A percentile compares a stretch with the other conserved stretches of the same genome.
phyloP scores from a whole-genome alignment of 2,888 invertebrate genomes.

The Chrysina gloriosa region DNA sequence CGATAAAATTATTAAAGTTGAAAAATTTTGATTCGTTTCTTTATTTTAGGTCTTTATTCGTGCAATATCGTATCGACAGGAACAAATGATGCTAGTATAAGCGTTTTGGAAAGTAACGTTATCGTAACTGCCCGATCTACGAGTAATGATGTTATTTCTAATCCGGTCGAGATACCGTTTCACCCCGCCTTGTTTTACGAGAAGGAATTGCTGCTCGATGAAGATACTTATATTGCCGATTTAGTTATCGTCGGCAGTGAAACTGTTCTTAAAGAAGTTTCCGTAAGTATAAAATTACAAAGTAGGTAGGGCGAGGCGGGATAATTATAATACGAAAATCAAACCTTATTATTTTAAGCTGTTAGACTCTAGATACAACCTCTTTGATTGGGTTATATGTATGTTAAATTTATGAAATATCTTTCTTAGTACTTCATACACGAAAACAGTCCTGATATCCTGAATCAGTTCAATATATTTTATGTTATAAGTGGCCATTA shows the following conservation, averaged over 20 bases:
- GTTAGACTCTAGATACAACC: too few relatives aligned
- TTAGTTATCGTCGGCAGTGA: constrained; percentile 68
- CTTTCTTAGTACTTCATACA: too few relatives aligned
- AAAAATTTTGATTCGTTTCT: constrained; percentile 27
- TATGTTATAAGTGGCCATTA: too few relatives aligned
- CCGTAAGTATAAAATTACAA: constrained; percentile 57
- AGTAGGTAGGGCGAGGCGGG: too few relatives aligned
- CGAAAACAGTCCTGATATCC: too few relatives aligned
- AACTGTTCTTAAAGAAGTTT: constrained; percentile 69
- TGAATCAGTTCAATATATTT: too few relatives aligned
- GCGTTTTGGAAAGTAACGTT: constrained; percentile 58
- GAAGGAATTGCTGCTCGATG: constrained; percentile 50
- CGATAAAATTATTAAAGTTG: not conserved
- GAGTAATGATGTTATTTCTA: constrained; percentile 54
- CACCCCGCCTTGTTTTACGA: constrained; percentile 59
- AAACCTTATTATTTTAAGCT: too few relatives aligned
- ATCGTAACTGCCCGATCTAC: constrained; percentile 57
- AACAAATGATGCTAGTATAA: constrained; percentile 53
- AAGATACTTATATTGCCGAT: constrained; percentile 48
- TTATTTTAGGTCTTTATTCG: constrained; percentile 58
- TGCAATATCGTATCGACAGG: constrained; percentile 58
- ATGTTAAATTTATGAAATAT: too few relatives aligned
- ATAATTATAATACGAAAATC: too few relatives aligned
- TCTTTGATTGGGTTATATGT: too few relatives aligned
- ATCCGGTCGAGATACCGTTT: constrained; percentile 57